Base-by-base conservation (phyloP, 2,797 vertebrate genomes). In the Hydrophis major region DNA sequence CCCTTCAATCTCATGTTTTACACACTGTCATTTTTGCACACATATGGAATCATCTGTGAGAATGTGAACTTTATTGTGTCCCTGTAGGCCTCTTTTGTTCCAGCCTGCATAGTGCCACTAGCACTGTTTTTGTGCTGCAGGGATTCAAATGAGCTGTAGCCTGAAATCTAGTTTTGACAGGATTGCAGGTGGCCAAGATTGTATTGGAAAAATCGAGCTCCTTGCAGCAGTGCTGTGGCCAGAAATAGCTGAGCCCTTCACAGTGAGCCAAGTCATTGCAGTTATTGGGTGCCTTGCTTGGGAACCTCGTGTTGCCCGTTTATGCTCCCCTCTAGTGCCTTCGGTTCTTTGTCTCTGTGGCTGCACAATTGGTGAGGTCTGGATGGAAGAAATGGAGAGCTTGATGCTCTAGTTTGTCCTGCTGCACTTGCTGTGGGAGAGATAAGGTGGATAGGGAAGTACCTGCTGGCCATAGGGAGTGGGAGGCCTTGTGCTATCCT, bases 291-390 rank as follows among this genome's bases (percentile, higher is more conserved):
- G 8, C 25, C 25, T 27, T 27, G 60, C 25, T 25, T 61, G 25
- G 60, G 60, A 61, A 1, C 60, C 7, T 3, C 1, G 1, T 8
- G 25, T 3, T 3, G 7, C 25, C 7, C 3, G 27, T 3, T 27
- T 63, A 63, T 63, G 25, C 27, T 63, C 2, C 3, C 10, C 27
- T 28, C 25, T 63, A 27, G 27, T 63, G 27, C 61, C 61, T 63
- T 63, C 27, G 60, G 10, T 28, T 63, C 27, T 63, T 27, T 63
- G 27, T 63, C 27, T 63, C 61, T 63, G 8, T 61, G 11, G 61
- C 11, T 63, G 27, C 61, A 63, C 10, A 63, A 28, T 63, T 63
- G 61, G 10, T 1, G 11, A 63, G 11, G 3, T 63, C 61, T 28
- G 61, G 61, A 11, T 3, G 3, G 61, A 28, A 12, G 27, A 63